Evolutionary conservation across 2,113 vertebrate species (phyloP), one percentile per base, ranked within the genome.

Genomic region (Notechis scutatus): DNA sequence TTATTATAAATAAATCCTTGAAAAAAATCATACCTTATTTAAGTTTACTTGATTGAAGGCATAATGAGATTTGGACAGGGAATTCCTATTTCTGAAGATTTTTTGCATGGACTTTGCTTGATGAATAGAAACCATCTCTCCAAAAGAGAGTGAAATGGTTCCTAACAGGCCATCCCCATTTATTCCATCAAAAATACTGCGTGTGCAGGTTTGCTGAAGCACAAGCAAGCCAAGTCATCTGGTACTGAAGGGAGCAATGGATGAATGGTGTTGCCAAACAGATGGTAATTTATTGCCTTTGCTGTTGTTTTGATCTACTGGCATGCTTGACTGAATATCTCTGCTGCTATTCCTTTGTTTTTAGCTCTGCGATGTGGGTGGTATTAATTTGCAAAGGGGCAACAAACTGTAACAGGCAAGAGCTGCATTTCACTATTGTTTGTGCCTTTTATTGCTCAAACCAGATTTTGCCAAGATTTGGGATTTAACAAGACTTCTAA

Each of bases 271-370:
- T 90, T 90, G 92, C 89, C 92, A 93, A 93, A 90, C 81, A 93
- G 56, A 93, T 93, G 92, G 92, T 90, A 87, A 93, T 93, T 93
- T 93, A 93, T 93, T 93, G 92, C 90, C 81, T 47, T 93, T 52
- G 89, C 89, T 59, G 55, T 87, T 90, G 81, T 90, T 93, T 93
- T 93, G 92, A 93, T 93, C 90, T 93, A 87, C 56, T 93, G 92
- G 92, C 89, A 64, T 21, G 45, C 55, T 89, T 92, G 91, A 92
- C 89, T 90, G 92, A 34, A 93, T 90, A 85, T 87, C 55, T 90
- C 55, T 26, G 74, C n/a, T 57, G 61, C 90, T 93, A 90, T 90
- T 90, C 39, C 88, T 90, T 93, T 90, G 89, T 93, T 90, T 93
- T 93, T 52, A 74, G 91, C 91, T 55, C n/a, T 92, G 87, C 91